phyloP scores from a whole-genome alignment of 2,113 vertebrate genomes.

The Marcusenius ussheri region DNA sequence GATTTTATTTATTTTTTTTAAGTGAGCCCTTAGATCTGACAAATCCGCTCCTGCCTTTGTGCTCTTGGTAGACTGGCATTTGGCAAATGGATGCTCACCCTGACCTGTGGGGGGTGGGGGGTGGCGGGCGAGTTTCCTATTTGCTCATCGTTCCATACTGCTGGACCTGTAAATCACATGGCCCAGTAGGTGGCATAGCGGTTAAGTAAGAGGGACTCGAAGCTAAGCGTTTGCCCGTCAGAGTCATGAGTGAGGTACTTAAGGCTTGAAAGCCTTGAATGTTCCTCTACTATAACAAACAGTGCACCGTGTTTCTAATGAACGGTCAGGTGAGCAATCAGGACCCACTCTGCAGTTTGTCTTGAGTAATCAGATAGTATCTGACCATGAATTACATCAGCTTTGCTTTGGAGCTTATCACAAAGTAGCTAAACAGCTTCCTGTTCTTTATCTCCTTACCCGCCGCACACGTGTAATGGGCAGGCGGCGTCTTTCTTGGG shows the following conservation, averaged over 20 bases:
- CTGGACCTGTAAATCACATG: background rate
- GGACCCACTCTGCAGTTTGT: background rate
- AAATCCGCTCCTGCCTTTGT: background rate
- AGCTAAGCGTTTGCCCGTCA: background rate
- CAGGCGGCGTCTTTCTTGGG: background rate
- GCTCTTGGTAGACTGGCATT: no score
- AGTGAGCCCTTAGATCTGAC: background rate
- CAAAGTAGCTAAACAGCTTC: background rate
- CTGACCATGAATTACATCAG: background rate
- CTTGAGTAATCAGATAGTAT: background rate
- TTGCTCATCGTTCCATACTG: background rate
- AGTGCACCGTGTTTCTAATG: background rate
- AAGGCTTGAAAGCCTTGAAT: background rate
- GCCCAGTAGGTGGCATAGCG: background rate
- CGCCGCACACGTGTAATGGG: background rate
- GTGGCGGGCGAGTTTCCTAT: background rate
- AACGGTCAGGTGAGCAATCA: background rate
- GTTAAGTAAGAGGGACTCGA: background rate
- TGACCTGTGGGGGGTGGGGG: background rate
- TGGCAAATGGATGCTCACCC: background rate
- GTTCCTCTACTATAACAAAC: background rate
- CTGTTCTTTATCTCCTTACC: background rate
- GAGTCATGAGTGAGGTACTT: background rate
- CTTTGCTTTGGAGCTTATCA: background rate
- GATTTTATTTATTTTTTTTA: background rate